Base-by-base conservation (phyloP, 2,888 invertebrate species). In the Drosophila mimetica region DNA sequence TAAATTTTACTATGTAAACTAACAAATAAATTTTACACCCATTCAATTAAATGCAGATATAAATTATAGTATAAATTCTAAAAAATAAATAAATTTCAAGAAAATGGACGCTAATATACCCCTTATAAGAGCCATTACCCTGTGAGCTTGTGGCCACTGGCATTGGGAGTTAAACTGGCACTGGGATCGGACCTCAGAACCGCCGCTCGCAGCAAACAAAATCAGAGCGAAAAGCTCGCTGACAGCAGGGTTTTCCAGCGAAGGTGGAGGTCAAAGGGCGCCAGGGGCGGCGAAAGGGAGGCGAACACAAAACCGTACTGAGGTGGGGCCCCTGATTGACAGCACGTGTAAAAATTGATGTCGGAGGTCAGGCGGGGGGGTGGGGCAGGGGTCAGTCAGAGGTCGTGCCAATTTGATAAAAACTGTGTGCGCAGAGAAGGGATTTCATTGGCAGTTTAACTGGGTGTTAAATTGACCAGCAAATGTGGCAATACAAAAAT, bases 291-390 rank as follows among this genome's bases (percentile, higher is more conserved):
- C 3, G 6, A 37, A 9, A n/a, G 2, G 14, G 44, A 22, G 32
- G 11, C 11, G 51, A 46, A 46, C 51, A 59, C 59, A 37, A 75
- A 75, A 73, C 57, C 51, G 79, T 20, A 51, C 64, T 44, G 51
- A 41, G 36, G 48, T 14, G 42, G 42, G n/a, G 16, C 41, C 30
- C 28, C 54, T 75, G 81, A 81, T 84, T 75, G 79, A 75, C 76
- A 73, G 22, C 32, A 25, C 36, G 25, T 42, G 50, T 50, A 70
- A 44, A 74, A 80, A 80, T 80, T 74, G 71, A 69, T 86, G 75
- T 65, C 53, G 20, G 51, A 7, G 42, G 48, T 20, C 52, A 46
- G 25, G 9, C 18, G n/a, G 30, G 30, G 4, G 30, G 30, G 28
- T 37, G 34, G 16, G 53, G 61, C 66, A 53, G 25, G 22, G 64